Conservation (phyloP, 2,113 vertebrate species). For the Heterotilapia buettikoferi region DNA sequence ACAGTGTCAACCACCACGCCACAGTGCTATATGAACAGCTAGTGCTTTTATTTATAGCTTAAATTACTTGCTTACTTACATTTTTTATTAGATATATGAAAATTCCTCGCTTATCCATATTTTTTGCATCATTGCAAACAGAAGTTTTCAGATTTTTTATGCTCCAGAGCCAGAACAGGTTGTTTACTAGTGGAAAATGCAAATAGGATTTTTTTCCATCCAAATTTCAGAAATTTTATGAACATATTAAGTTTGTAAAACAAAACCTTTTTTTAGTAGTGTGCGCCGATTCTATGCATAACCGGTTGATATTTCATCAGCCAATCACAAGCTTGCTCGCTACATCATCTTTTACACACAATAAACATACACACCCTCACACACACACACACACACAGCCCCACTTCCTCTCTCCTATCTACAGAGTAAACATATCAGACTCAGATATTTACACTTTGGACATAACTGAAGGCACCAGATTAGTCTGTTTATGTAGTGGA, state of each 20-base stretch:
- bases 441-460: slow-evolving; percentile 46
- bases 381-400: neutral
- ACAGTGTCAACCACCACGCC: neutral
- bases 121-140: neutral
- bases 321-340: neutral
- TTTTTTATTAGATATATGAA: neutral
- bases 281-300: neutral
- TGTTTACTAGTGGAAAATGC: neutral
- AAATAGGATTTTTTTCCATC: neutral
- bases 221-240: neutral
- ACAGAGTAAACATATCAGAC: slow-evolving; percentile 54
- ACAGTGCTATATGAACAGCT: neutral
- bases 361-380: neutral
- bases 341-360: neutral
- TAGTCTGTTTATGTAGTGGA: slow-evolving; percentile 50
- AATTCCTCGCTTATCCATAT: neutral
- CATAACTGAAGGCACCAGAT: slow-evolving; percentile 42
- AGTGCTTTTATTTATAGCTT: neutral
- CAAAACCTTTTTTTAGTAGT: neutral
- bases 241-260: neutral
- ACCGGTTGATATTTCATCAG: neutral
- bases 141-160: neutral
- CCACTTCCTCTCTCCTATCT: neutral
- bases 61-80: neutral
- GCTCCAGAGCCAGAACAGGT: neutral